Base-by-base conservation (phyloP, 2,888 invertebrate species). In the Tethea ocularis region DNA sequence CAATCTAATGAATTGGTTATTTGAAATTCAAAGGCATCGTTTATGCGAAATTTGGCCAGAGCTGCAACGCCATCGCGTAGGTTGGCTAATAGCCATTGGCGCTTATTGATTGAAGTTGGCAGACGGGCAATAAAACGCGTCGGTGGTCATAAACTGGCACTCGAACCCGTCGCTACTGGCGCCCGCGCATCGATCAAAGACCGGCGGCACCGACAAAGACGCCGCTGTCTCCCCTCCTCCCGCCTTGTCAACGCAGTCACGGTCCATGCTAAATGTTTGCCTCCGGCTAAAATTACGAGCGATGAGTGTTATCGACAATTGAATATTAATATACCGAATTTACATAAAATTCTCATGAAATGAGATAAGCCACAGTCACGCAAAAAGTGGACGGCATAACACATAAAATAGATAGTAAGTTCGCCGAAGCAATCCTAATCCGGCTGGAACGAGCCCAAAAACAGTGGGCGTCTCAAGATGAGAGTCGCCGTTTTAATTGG, bases 401-500 rank as follows among this genome's bases (percentile, higher is more conserved):
- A 63, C 66, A 76, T 82, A 80, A 78, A 77, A 78, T 76, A 77
- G 73, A 76, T 69, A 73, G 68, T 77, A 78, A 76, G 78, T 78
- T 78, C 77, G 83, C 78, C 82, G 80, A 82, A 86, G 83, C 80
- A 77, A 77, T 79, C 77, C 77, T 90, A 88, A 92, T 89, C 88
- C 83, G 67, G 72, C 87, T 91, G 92, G 93, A 91, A 83, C 83
- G 85, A 85, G 77, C 90, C 93, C 91, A 92, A 93, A 93, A 91
- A 91, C 91, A 91, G 89, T 80, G 87, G 74, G 84, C 82, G 88
- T 90, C 91, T 91, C 84, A 89, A 91, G 91, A 88, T 74, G 80
- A 80, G 78, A 88, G 88, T 85, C 88, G 82, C 87, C 85, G 78
- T 89, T 92, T 91, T 93, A 93, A 92, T 92, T 92, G 88, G 89